These are phyloP conservation scores for Autographa gamma DNA, from an alignment of 2,888 invertebrate species.

Conservation along the genomic window DNA sequence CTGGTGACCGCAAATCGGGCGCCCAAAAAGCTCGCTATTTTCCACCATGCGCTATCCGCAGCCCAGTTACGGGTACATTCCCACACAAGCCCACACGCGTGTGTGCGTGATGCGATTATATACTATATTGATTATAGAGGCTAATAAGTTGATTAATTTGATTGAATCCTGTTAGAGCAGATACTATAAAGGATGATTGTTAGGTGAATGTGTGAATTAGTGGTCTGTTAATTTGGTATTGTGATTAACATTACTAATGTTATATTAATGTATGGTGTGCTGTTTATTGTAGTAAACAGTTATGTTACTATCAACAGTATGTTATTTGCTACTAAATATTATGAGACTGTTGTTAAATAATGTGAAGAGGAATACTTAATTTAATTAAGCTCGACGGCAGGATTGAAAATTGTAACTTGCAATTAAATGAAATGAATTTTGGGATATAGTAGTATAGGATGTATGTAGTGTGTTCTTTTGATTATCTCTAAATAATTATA, in stretches of 20 bases:
- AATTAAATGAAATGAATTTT: not conserved
- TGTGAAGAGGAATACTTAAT: not conserved
- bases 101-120: conserved; percentile 27
- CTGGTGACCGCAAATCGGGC: conserved; percentile 86
- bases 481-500: no score
- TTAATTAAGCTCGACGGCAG: not conserved
- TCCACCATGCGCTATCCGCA: conserved; percentile 70
- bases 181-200: conserved; percentile 16
- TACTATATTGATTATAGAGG: conserved; percentile 43
- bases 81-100: conserved; percentile 37
- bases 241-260: conserved; percentile 27
- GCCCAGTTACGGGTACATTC: conserved; percentile 60
- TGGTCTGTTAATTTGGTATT: conserved; percentile 22
- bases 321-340: not conserved
- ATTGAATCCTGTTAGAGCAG: conserved; percentile 28
- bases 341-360: not conserved
- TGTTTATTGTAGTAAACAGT: conserved; percentile 2
- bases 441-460: no score
- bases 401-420: not conserved
- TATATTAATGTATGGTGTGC: not conserved
- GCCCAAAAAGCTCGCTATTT: conserved; percentile 88
- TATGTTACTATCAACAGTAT: not conserved
- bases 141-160: conserved; percentile 56
- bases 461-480: no score
- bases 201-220: conserved; percentile 36